These are phyloP conservation scores for Xiphophorus hellerii DNA, from an alignment of 2,113 vertebrate genomes.

Conservation along the genomic window DNA sequence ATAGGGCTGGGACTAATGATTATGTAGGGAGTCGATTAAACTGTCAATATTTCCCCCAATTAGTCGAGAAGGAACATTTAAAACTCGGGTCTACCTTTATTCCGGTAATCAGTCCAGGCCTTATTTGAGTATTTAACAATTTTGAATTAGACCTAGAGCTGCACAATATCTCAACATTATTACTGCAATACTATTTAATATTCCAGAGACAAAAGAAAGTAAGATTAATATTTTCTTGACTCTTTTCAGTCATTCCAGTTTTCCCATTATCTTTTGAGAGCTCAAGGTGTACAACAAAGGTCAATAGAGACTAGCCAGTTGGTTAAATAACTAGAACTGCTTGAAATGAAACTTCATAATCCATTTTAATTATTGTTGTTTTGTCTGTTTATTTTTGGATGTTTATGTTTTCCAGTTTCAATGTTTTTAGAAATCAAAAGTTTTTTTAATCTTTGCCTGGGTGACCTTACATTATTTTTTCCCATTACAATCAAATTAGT, in stretches of 20 bases:
- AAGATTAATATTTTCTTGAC: background rate
- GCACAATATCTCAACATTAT: background rate
- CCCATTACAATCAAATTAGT: no score
- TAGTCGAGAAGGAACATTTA: background rate
- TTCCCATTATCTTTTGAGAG: no score
- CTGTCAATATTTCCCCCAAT: background rate
- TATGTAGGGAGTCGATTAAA: background rate
- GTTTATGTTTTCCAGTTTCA: no score
- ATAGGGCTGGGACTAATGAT: background rate
- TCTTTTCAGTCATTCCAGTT: background rate
- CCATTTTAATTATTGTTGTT: no score
- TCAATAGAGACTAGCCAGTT: background rate
- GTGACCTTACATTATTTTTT: no score
- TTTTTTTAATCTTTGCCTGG: no score
- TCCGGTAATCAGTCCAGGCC: background rate
- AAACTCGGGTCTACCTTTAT: background rate
- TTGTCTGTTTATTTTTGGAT: no score
- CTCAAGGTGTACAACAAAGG: background rate
- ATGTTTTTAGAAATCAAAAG: no score
- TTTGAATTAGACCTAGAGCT: background rate
- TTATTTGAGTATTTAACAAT: background rate
- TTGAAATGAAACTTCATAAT: no score
- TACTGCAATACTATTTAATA: background rate
- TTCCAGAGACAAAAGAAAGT: background rate
- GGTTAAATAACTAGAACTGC: background rate